phyloP scores from a whole-genome alignment of 2,888 invertebrate species.

The Suillia variegata region DNA sequence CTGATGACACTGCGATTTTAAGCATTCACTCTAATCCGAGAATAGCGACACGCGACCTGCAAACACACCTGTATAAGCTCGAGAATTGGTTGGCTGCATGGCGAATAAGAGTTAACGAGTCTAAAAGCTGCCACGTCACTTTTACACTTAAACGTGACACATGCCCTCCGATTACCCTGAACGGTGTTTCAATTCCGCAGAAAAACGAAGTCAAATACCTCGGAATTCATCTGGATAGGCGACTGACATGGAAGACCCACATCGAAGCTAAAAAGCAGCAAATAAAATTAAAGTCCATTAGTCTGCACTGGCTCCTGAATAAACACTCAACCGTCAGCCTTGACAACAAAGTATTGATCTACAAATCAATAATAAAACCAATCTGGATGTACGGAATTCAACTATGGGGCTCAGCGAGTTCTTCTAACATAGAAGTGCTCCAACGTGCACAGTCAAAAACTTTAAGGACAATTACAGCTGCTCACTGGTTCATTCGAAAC shows the following conservation, averaged over 20 bases:
- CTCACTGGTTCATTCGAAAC: background rate
- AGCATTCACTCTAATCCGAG: background rate
- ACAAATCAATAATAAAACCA: slow-evolving; percentile 12
- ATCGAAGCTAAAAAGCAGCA: slow-evolving; percentile 12
- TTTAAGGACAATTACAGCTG: background rate
- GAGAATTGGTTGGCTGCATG: slow-evolving; percentile 5
- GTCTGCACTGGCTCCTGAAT: slow-evolving; percentile 3
- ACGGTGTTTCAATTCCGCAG: background rate
- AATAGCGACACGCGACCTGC: background rate
- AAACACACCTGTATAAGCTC: background rate
- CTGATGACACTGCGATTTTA: slow-evolving; percentile 8
- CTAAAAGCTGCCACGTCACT: slow-evolving; percentile 9
- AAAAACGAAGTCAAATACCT: background rate
- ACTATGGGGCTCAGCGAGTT: background rate
- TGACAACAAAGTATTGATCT: background rate
- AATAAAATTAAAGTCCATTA: background rate
- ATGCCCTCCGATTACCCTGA: background rate
- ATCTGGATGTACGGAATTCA: background rate
- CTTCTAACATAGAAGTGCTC: background rate
- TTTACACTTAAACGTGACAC: slow-evolving; percentile 1
- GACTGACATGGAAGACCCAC: slow-evolving; percentile 14
- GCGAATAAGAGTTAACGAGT: slow-evolving; percentile 9
- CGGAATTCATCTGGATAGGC: slow-evolving; percentile 7
- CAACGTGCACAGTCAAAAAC: background rate
- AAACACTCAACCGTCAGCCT: background rate